Conservation (phyloP, 2,888 invertebrate genomes). For the Drosophila colorata region DNA sequence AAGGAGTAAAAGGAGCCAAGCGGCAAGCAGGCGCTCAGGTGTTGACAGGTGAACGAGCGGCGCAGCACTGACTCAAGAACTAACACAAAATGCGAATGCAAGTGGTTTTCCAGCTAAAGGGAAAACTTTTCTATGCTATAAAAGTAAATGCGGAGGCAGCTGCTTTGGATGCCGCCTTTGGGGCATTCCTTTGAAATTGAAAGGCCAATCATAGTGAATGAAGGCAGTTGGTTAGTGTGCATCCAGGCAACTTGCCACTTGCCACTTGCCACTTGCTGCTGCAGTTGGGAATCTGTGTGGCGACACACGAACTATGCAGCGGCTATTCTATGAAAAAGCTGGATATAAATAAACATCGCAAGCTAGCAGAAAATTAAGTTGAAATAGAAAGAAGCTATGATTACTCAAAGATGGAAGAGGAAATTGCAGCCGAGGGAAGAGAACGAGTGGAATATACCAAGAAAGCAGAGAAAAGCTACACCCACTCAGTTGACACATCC, state of each 20-base stretch:
- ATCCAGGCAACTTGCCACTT: slow-evolving; percentile 1
- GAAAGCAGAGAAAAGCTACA: no score
- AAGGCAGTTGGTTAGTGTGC: slow-evolving; percentile 55
- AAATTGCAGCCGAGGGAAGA: no score
- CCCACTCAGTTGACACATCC: no score
- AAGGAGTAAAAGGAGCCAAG: slow-evolving; percentile 39
- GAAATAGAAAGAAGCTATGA: neutral
- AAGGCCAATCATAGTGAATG: slow-evolving; percentile 58
- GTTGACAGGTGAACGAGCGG: slow-evolving; percentile 62
- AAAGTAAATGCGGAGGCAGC: neutral
- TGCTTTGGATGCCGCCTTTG: slow-evolving; percentile 26
- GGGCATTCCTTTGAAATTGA: slow-evolving; percentile 56
- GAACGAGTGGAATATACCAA: no score
- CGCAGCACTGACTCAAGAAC: slow-evolving; percentile 43
- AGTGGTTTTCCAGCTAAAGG: slow-evolving; percentile 4
- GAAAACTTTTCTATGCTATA: slow-evolving; percentile 18
- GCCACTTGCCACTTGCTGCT: neutral
- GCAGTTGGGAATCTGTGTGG: slow-evolving; percentile 13
- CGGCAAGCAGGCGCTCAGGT: slow-evolving; percentile 46
- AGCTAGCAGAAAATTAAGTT: neutral
- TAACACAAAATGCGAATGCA: slow-evolving; percentile 5
- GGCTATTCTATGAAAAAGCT: slow-evolving; percentile 1
- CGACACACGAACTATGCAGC: slow-evolving; percentile 15
- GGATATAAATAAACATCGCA: neutral
- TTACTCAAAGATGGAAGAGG: no score